Conservation (phyloP, 2,888 invertebrate species). For the Selenia dentaria region DNA sequence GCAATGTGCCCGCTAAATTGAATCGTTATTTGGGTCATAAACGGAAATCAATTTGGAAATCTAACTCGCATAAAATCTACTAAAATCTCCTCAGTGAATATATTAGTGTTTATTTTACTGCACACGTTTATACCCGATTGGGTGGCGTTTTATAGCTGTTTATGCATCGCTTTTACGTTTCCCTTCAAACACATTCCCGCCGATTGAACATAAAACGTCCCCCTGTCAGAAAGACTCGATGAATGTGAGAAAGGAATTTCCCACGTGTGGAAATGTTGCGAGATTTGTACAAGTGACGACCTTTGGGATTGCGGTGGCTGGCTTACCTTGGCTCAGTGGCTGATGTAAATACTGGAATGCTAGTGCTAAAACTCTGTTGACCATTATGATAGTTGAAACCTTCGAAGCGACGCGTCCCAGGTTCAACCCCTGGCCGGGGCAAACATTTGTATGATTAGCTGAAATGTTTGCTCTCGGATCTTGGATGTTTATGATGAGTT, state of each 20-base stretch:
- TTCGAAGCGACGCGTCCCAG: no score
- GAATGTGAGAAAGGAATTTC: conserved; percentile 52
- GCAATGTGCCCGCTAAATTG: background rate
- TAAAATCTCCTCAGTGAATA: conserved; percentile 11
- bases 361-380: no score
- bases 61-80: conserved; percentile 3
- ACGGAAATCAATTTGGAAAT: conserved; percentile 14
- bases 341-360: conserved; percentile 16
- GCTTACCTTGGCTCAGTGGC: conserved; percentile 14
- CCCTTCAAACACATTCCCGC: conserved; percentile 51
- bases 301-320: conserved; percentile 39
- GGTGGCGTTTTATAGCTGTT: conserved; percentile 36
- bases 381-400: no score
- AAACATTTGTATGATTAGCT: no score
- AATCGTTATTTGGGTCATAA: background rate
- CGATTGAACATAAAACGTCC: conserved; percentile 62
- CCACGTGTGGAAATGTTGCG: conserved; percentile 52
- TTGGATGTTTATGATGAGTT: no score
- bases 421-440: no score
- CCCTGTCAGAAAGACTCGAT: conserved; percentile 53
- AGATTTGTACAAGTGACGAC: conserved; percentile 57
- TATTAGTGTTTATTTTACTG: conserved; percentile 32
- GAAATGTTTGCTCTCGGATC: no score
- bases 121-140: conserved; percentile 26
- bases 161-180: conserved; percentile 48